These are phyloP conservation scores for Camelus dromedarius DNA, from an alignment of 2,113 vertebrate species.

Conservation along the genomic window DNA sequence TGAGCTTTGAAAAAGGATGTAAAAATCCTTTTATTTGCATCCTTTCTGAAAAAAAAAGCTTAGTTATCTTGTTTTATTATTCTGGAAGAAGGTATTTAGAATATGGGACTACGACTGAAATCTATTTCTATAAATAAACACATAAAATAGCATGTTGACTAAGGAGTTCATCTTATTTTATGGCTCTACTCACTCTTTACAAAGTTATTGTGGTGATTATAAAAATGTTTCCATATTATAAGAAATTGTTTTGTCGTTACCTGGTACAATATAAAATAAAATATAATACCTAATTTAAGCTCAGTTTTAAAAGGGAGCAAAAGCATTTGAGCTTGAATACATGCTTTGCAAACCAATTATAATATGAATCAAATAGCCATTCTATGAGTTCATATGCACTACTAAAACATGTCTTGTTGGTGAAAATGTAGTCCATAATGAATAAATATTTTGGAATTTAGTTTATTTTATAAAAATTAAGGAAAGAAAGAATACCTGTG, in stretches of 20 bases:
- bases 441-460: neutral
- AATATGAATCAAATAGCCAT: neutral
- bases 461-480: conserved; percentile 15
- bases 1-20: conserved; percentile 58
- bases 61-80: conserved; percentile 52
- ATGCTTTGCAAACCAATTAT: conserved; percentile 19
- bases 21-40: conserved; percentile 40
- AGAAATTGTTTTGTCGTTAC: conserved; percentile 37
- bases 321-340: neutral
- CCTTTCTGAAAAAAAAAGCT: neutral
- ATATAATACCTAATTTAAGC: neutral
- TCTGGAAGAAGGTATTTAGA: neutral
- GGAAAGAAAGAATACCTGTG: neutral
- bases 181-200: neutral
- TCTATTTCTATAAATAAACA: conserved; percentile 57
- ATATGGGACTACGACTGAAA: neutral
- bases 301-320: neutral
- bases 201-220: neutral
- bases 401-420: neutral
- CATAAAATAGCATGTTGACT: neutral
- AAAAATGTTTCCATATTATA: neutral
- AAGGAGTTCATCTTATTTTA: conserved; percentile 27
- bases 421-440: conserved; percentile 8
- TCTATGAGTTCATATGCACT: neutral
- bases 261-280: conserved; percentile 50